Evolutionary conservation across 2,888 invertebrate species (phyloP), one percentile per base, ranked within the genome.

Genomic region (Drosophila mercatorum): DNA sequence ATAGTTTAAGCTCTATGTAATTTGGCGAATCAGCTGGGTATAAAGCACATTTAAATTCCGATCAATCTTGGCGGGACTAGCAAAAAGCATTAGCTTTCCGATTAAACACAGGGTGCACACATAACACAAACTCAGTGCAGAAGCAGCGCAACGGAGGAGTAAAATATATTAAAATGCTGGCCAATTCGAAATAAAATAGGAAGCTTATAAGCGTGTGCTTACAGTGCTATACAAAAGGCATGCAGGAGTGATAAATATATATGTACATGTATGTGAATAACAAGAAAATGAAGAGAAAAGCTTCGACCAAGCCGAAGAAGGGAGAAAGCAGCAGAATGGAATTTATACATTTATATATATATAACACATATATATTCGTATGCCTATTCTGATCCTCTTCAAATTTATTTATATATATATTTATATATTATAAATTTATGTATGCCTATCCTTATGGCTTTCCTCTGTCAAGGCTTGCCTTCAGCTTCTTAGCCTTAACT

Each of bases 191-290:
- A 47, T 7, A 17, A 38, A 64, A 41, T 10, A 41, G 14, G 11
- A 41, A 46, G 44, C 52, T 47, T 17, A 46, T 11, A 26, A 47
- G 44, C 55, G 38, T 44, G 40, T 44, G 43, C 22, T 2, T 41
- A 68, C 68, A 68, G 73, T 68, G 78, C 60, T 58, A 31, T n/a
- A 69, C 8, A 74, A 61, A 28, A 79, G 57, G 63, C 77, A 79
- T 77, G 80, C 77, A 75, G 63, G 52, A 69, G 68, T 58, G 41
- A 53, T 61, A 14, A 17, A 46, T 5, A 28, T 28, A 28, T 3
- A 28, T 28, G 28, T 5, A 28, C 22, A 57, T 43, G 6, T 34
- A 34, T 34, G 7, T 31, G 36, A 41, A n/a, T 7, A 2, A 2
- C 41, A 53, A 28, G 5, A 4, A 14, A 34, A 34, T 3, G 4